Evolutionary conservation across 37 sponge, comb jelly and placozoan species (phyloP).

Genomic region (Aplysina aerophoba): DNA sequence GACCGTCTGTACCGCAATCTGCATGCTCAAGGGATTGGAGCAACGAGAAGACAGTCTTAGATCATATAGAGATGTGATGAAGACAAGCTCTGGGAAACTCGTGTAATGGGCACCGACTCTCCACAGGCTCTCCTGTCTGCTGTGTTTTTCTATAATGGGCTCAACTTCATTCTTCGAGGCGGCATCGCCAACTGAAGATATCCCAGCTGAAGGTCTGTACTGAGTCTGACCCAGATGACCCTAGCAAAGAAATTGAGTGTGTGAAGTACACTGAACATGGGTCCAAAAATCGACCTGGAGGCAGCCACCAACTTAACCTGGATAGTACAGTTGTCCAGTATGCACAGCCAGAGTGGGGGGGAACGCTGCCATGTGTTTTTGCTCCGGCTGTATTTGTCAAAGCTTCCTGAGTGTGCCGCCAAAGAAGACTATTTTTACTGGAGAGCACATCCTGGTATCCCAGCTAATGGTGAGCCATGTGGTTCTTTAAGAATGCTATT

Average conservation of each 20-base stretch:
- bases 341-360: slow-evolving; percentile 35
- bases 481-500: slow-evolving; percentile 34
- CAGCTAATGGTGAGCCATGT: slow-evolving; percentile 37
- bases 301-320: slow-evolving; percentile 41
- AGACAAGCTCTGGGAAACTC: slow-evolving; percentile 33
- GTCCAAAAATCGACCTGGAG: slow-evolving; percentile 53
- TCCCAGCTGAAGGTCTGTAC: slow-evolving; percentile 31
- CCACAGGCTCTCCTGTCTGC: slow-evolving; percentile 35
- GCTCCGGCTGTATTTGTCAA: slow-evolving; percentile 36
- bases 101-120: slow-evolving; percentile 12
- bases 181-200: slow-evolving; percentile 49
- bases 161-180: slow-evolving; percentile 46
- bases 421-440: slow-evolving; percentile 39
- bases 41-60: slow-evolving; percentile 10
- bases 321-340: slow-evolving; percentile 44
- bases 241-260: neutral
- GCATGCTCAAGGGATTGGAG: slow-evolving; percentile 26
- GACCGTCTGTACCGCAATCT: slow-evolving; percentile 27
- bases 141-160: slow-evolving; percentile 50
- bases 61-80: slow-evolving; percentile 18
- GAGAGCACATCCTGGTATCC: slow-evolving; percentile 30
- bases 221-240: slow-evolving; percentile 20
- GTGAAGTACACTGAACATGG: slow-evolving; percentile 44
- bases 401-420: slow-evolving; percentile 40
- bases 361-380: slow-evolving; percentile 38